Evolutionary conservation across 2,113 vertebrate species (phyloP).

Genomic region (Kryptolebias marmoratus): DNA sequence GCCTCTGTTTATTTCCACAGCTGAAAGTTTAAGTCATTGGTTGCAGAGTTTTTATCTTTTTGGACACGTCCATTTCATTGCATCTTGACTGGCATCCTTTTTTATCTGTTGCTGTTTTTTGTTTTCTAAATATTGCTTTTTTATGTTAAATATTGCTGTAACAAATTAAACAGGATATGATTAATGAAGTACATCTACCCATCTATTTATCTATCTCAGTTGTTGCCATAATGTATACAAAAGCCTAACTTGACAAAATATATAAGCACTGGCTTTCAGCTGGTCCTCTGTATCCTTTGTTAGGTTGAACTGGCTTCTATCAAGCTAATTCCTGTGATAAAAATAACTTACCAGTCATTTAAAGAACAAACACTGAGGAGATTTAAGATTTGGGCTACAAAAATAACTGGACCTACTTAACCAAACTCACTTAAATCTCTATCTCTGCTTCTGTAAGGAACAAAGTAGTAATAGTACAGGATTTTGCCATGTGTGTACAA

Average conservation of each 20-base stretch:
- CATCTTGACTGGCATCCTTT: too few relatives aligned
- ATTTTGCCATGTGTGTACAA: neutral
- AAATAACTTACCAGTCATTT: neutral
- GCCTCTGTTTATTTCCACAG: too few relatives aligned
- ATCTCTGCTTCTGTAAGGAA: neutral
- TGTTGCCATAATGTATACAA: neutral
- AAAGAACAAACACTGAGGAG: neutral
- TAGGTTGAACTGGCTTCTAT: neutral
- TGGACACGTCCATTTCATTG: too few relatives aligned
- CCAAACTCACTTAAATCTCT: neutral
- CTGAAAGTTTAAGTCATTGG: too few relatives aligned
- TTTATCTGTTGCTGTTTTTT: too few relatives aligned
- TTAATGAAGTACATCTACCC: too few relatives aligned
- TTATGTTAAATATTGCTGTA: too few relatives aligned
- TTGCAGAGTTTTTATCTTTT: too few relatives aligned
- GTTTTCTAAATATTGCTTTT: too few relatives aligned
- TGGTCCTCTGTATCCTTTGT: too few relatives aligned
- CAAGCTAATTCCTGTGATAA: neutral
- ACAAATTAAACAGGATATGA: too few relatives aligned
- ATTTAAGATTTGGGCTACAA: neutral
- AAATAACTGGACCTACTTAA: neutral
- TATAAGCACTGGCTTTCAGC: neutral
- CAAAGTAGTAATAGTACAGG: neutral
- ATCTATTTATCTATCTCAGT: too few relatives aligned
- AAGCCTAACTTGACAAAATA: neutral